phyloP scores from a whole-genome alignment of 2,113 vertebrate species.

The Xiphophorus couchianus region DNA sequence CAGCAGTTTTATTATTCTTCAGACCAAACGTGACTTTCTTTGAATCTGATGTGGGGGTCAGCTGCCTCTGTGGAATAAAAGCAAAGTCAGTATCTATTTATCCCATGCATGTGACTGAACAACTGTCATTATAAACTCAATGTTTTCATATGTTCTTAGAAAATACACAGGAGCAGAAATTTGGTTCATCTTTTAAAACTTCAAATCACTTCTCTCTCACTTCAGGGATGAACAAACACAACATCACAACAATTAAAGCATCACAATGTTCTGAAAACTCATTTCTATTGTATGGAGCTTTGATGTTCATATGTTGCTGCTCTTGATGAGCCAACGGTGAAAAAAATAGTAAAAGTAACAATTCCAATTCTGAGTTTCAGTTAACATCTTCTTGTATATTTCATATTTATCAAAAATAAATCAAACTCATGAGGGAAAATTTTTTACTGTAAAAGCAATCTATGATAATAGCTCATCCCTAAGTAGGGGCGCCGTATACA shows the following conservation, averaged over 20 bases:
- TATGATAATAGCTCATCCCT: too few relatives aligned
- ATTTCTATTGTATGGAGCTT: background rate
- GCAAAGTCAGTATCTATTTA: background rate
- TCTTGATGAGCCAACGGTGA: background rate
- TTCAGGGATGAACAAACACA: too few relatives aligned
- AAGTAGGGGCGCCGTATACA: too few relatives aligned
- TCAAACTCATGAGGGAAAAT: too few relatives aligned
- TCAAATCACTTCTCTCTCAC: too few relatives aligned
- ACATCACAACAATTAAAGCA: background rate
- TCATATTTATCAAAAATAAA: too few relatives aligned
- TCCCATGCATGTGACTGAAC: background rate
- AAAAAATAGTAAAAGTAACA: too few relatives aligned
- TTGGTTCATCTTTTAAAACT: background rate
- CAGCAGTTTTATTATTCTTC: conserved; percentile 69
- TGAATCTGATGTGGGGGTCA: conserved; percentile 49
- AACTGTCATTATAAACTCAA: background rate
- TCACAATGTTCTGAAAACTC: background rate
- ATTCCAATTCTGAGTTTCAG: too few relatives aligned
- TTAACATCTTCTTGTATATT: too few relatives aligned
- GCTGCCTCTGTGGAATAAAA: conserved; percentile 47
- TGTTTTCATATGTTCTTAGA: background rate
- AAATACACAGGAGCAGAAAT: background rate
- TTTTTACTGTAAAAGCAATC: too few relatives aligned
- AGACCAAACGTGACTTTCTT: conserved; percentile 77
- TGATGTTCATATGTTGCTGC: background rate